Percentiles rank a stretch among this genome's conserved stretches.
Evolutionary conservation across 2,797 vertebrate genomes (phyloP).

Genomic region (Anguilla obscura): DNA sequence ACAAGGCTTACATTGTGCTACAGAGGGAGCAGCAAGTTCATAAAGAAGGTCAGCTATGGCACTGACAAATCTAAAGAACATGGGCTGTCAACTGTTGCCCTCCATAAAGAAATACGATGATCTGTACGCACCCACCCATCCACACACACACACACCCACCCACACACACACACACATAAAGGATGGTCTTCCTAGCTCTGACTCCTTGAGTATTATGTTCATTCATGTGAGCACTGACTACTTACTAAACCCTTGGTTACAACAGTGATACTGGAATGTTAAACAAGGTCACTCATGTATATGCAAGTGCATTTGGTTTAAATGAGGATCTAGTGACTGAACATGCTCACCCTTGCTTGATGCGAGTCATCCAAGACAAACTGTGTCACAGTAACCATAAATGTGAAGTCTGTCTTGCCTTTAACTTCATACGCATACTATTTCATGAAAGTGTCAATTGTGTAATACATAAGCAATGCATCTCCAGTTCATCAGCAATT

Average conservation of each 20-base stretch:
- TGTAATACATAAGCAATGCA: not conserved
- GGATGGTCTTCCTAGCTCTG: not conserved
- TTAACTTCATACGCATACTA: not conserved
- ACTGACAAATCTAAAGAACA: constrained; percentile 49
- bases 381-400: not conserved
- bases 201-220: constrained; percentile 17
- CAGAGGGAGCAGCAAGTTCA: constrained; percentile 48
- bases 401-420: not conserved
- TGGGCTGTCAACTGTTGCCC: constrained; percentile 22
- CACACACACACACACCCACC: no score
- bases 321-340: not conserved
- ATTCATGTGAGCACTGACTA: constrained; percentile 30
- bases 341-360: not conserved
- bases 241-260: constrained; percentile 10
- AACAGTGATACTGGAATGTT: constrained; percentile 33
- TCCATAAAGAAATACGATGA: constrained; percentile 32
- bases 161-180: constrained; percentile 17
- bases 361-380: not conserved
- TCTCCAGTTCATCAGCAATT: constrained; percentile 37
- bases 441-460: not conserved
- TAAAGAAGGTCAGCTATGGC: constrained; percentile 58
- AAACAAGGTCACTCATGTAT: not conserved
- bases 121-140: constrained; percentile 27
- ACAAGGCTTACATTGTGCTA: constrained; percentile 64
- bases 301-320: not conserved